These are phyloP conservation scores for Lepus americanus DNA, from an alignment of 2,113 vertebrate genomes.

Conservation along the genomic window DNA sequence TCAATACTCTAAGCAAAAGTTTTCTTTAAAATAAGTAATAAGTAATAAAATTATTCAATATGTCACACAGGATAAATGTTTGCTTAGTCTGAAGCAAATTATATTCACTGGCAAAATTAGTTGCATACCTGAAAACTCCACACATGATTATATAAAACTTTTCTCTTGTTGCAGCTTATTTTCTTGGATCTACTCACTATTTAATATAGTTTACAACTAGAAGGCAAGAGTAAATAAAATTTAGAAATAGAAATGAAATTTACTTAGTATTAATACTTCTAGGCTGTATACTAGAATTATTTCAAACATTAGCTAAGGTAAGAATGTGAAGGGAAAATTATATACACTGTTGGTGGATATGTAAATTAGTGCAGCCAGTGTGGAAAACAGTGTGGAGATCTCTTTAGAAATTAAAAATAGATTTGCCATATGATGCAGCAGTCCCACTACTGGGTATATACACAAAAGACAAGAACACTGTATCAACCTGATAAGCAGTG, in stretches of 20 bases:
- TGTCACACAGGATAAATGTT: not conserved
- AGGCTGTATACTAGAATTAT: slow-evolving; percentile 27
- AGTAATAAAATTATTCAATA: slow-evolving; percentile 36
- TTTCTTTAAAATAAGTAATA: slow-evolving; percentile 50
- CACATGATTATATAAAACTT: not conserved
- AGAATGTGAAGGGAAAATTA: too few species aligned
- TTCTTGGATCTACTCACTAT: slow-evolving; percentile 27
- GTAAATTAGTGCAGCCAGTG: too few species aligned
- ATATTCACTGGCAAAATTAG: not conserved
- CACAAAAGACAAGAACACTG: too few species aligned
- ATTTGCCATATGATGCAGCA: too few species aligned
- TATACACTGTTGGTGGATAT: too few species aligned
- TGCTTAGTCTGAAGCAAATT: not conserved
- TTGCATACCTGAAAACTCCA: not conserved
- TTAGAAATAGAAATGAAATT: slow-evolving; percentile 42
- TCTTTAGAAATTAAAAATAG: too few species aligned
- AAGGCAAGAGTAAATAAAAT: not conserved
- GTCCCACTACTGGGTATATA: too few species aligned
- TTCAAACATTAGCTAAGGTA: not conserved
- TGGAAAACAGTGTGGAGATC: too few species aligned
- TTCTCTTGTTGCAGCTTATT: slow-evolving; percentile 37
- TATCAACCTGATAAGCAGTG: too few species aligned
- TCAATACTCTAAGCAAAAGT: not conserved
- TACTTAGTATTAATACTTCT: not conserved
- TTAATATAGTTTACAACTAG: not conserved